phyloP scores from a whole-genome alignment of 1,140 invertebrate genomes.

The Apocrypta bakeri region DNA sequence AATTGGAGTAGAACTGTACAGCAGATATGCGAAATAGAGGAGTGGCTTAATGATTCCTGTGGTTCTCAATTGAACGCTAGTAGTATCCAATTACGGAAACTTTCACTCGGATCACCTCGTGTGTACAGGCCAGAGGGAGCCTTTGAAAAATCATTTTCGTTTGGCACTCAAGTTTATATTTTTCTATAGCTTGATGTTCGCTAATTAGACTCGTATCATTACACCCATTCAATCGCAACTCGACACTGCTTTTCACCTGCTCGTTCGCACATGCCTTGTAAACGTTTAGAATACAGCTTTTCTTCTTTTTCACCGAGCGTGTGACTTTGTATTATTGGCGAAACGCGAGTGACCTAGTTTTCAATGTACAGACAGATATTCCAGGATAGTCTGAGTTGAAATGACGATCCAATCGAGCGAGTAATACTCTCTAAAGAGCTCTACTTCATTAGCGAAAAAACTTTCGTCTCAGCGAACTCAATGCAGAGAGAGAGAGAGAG shows the following conservation, averaged over 20 bases:
- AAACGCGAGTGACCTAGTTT: not conserved
- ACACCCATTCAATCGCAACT: not conserved
- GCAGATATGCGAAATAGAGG: not conserved
- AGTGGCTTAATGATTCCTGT: not conserved
- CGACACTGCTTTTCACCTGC: too few species aligned
- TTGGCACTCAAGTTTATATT: not conserved
- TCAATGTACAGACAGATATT: too few species aligned
- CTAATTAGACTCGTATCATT: not conserved
- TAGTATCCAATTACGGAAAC: slow-evolving; percentile 12
- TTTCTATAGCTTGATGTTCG: not conserved
- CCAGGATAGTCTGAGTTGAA: too few species aligned
- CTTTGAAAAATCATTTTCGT: not conserved
- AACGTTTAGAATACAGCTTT: not conserved
- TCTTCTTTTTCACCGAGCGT: not conserved
- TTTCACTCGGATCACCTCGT: not conserved
- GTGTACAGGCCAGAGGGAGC: too few species aligned
- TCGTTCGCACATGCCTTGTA: not conserved
- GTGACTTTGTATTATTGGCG: not conserved
- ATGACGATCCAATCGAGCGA: not conserved
- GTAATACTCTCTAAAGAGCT: not conserved
- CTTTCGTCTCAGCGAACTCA: too few species aligned
- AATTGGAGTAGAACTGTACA: not conserved
- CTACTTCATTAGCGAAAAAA: not conserved
- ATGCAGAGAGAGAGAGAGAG: too few species aligned
- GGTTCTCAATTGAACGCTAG: slow-evolving; percentile 2